A percentile compares a stretch with the other conserved stretches of the same genome.
Conservation (phyloP, 2,888 invertebrate species). For the Agonopterix alstromeriana region DNA sequence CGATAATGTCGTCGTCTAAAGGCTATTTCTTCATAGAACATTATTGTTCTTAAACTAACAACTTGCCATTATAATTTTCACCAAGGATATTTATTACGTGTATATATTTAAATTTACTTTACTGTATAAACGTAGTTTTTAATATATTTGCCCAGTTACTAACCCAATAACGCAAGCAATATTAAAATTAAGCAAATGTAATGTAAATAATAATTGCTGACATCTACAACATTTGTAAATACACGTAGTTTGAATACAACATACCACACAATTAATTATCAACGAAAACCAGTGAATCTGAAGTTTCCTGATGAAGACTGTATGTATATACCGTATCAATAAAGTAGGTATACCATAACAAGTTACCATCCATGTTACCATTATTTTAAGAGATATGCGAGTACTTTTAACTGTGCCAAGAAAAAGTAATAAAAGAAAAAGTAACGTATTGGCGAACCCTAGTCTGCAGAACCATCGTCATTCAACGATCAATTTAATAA, state of each 20-base stretch:
- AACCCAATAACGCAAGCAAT: constrained; percentile 40
- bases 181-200: constrained; percentile 41
- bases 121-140: constrained; percentile 36
- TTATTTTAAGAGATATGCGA: constrained; percentile 28
- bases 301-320: constrained; percentile 39
- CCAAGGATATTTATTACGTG: constrained; percentile 71
- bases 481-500: constrained; percentile 12
- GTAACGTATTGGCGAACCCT: constrained; percentile 23
- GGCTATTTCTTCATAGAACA: constrained; percentile 34
- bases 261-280: constrained; percentile 28
- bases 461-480: constrained; percentile 31
- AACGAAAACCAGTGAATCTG: constrained; percentile 8
- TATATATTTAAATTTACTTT: constrained; percentile 53
- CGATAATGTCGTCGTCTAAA: constrained; percentile 34
- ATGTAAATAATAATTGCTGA: constrained; percentile 26
- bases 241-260: constrained; percentile 32
- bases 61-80: constrained; percentile 73
- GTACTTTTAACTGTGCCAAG: constrained; percentile 33
- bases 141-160: constrained; percentile 48
- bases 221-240: constrained; percentile 51
- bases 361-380: constrained; percentile 48
- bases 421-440: constrained; percentile 18
- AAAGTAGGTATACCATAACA: constrained; percentile 33
- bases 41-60: constrained; percentile 58
- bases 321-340: constrained; percentile 36